phyloP scores from a whole-genome alignment of 2,113 vertebrate genomes.

The Alethe diademata region DNA sequence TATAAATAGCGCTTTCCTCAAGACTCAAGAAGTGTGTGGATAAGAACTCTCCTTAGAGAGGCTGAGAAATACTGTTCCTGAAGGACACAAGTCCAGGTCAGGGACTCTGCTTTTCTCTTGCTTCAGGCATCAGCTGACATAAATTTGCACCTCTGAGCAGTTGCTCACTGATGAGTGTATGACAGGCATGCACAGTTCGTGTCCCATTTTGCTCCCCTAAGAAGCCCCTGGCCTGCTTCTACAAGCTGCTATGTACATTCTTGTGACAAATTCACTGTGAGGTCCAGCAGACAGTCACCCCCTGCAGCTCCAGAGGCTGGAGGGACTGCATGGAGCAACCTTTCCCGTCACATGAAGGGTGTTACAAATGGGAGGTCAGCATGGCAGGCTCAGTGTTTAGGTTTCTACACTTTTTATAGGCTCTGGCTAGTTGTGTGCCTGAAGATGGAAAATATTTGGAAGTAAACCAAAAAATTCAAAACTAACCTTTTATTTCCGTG shows the following conservation, averaged over 20 bases:
- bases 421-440: slow-evolving; percentile 21
- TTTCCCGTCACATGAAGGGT: slow-evolving; percentile 15
- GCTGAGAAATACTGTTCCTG: neutral
- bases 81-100: neutral
- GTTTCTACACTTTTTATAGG: slow-evolving; percentile 52
- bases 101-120: neutral
- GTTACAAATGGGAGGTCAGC: slow-evolving; percentile 26
- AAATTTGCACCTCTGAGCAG: neutral
- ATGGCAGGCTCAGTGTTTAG: slow-evolving; percentile 17
- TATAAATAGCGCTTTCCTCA: neutral
- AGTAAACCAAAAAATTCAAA: slow-evolving; percentile 46
- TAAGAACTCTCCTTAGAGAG: neutral
- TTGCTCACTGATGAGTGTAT: neutral
- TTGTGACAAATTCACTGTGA: neutral
- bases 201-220: neutral
- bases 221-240: neutral
- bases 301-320: neutral
- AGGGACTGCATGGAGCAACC: neutral
- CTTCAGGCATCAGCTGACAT: neutral
- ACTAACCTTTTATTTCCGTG: slow-evolving; percentile 50
- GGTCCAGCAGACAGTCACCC: neutral
- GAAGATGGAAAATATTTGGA: slow-evolving; percentile 63
- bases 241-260: neutral
- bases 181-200: neutral
- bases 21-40: neutral